Percentiles rank a stretch among this genome's conserved stretches.
Conservation (phyloP, 2,113 vertebrate genomes). For the Deroptyus accipitrinus region DNA sequence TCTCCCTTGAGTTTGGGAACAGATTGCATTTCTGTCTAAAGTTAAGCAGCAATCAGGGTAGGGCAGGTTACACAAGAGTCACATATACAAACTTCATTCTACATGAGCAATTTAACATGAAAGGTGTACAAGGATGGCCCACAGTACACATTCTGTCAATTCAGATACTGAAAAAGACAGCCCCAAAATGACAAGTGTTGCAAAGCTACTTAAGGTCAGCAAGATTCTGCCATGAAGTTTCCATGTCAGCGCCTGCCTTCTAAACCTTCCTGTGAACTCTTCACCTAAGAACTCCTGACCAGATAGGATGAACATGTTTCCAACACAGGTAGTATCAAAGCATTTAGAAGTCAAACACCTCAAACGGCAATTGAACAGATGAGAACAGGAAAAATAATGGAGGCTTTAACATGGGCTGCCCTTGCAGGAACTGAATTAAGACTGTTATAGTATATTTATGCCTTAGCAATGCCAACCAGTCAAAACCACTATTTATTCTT, state of each 20-base stretch:
- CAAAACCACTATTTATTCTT: neutral
- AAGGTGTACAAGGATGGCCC: neutral
- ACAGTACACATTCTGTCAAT: neutral
- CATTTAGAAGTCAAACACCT: neutral
- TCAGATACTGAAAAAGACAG: neutral
- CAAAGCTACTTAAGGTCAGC: neutral
- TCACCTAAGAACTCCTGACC: neutral
- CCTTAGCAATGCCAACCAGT: neutral
- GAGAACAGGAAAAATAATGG: neutral
- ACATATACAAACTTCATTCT: neutral
- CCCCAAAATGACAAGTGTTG: neutral
- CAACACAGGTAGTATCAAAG: neutral
- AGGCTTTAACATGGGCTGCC: neutral
- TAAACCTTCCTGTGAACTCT: neutral
- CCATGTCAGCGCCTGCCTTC: neutral
- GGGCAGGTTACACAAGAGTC: neutral
- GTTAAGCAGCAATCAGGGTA: neutral
- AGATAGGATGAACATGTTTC: accelerated
- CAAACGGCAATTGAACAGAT: neutral
- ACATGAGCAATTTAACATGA: neutral
- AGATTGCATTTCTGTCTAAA: neutral
- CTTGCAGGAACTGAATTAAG: neutral
- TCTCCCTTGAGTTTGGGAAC: neutral
- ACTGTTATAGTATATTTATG: neutral
- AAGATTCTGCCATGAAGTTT: neutral